Evolutionary conservation across 2,797 vertebrate genomes (phyloP), one percentile per base, ranked within the genome.

Genomic region (Cossypha dichroa): DNA sequence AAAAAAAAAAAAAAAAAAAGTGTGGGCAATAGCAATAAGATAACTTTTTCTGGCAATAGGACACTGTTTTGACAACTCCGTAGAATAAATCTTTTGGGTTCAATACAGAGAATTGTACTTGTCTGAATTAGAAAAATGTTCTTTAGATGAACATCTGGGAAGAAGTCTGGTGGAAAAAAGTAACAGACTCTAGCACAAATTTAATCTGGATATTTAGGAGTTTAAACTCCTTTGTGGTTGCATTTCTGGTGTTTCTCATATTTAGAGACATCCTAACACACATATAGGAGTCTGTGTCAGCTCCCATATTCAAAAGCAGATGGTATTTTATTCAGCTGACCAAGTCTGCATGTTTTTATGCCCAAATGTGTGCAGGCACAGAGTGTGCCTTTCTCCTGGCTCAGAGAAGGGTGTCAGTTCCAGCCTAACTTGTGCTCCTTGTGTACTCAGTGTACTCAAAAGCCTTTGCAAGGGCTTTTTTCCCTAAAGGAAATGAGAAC

Each of bases 31-130:
- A 94, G 84, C 85, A 95, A 83, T 40, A 78, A 95, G 95, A 90
- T 97, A 94, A 96, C 97, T 97, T 97, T 19, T 40, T 83, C 94
- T 97, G 82, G 89, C 77, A 87, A 36, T 31, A 92, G 73, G 93
- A 95, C 60, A 59, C 51, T 94, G 90, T 94, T 97, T 97, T 96
- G 97, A 96, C 92, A 97, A 75, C 52, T 73, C 78, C 74, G 41
- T 82, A 85, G 73, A 87, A 82, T 10, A 94, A 94, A 94, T 90
- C 60, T 93, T 88, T 96, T 82, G 72, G 77, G 78, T 92, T 77
- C 94, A 79, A n/a, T 43, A 56, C n/a, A 94, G 69, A 94, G 38
- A 93, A 83, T 26, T 76, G 58, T 48, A 40, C 41, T 95, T 95
- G 75, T 73, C 64, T 97, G 63, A 76, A 69, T 96, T 91, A 96